These are phyloP conservation scores for Buathra laborator DNA, from an alignment of 2,888 invertebrate species.

Conservation along the genomic window DNA sequence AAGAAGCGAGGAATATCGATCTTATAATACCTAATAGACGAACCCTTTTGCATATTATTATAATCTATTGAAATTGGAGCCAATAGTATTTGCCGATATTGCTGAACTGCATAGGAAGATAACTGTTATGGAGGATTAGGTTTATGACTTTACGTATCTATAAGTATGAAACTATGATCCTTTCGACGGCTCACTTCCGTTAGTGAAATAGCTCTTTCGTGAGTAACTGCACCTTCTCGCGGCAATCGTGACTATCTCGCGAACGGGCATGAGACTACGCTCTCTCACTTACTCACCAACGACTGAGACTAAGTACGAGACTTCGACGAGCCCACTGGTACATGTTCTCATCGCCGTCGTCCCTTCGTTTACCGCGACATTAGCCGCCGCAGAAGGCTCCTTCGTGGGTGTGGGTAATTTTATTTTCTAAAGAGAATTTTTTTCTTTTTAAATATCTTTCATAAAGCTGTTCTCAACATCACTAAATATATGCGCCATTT, in stretches of 20 bases:
- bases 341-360: slow-evolving; percentile 18
- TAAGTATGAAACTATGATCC: slow-evolving; percentile 24
- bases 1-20: slow-evolving; percentile 48
- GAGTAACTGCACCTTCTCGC: slow-evolving; percentile 64
- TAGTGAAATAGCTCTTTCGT: slow-evolving; percentile 68
- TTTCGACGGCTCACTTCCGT: slow-evolving; percentile 60
- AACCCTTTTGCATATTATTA: slow-evolving; percentile 46
- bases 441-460: too few species aligned
- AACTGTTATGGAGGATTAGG: slow-evolving; percentile 53
- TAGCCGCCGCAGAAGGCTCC: slow-evolving; percentile 32
- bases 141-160: slow-evolving; percentile 30
- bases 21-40: slow-evolving; percentile 22
- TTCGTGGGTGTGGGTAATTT: too few species aligned
- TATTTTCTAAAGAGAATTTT: too few species aligned
- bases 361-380: slow-evolving; percentile 33
- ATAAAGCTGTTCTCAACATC: too few species aligned
- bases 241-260: slow-evolving; percentile 65
- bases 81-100: slow-evolving; percentile 52
- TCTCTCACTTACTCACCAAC: slow-evolving; percentile 6
- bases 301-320: slow-evolving; percentile 7
- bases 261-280: neutral
- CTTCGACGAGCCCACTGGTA: slow-evolving; percentile 22
- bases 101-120: slow-evolving; percentile 48
- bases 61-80: slow-evolving; percentile 58
- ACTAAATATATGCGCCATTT: too few species aligned